Percentiles rank a stretch among this genome's conserved stretches.
These are phyloP conservation scores for Vanessa cardui DNA, from an alignment of 2,888 invertebrate species.

Conservation along the genomic window DNA sequence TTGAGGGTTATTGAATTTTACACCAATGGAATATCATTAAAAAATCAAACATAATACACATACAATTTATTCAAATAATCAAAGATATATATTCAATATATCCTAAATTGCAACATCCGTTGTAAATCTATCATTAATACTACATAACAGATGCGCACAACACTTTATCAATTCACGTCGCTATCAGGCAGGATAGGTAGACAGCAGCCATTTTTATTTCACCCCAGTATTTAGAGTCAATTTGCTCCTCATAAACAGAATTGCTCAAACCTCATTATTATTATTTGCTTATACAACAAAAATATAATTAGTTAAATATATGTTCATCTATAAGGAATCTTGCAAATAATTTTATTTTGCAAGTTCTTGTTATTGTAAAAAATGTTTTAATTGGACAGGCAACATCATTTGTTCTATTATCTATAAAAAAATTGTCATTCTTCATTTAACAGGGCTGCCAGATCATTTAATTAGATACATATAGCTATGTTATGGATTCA, in stretches of 20 bases:
- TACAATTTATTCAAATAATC: constrained; percentile 20
- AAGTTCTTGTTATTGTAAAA: neutral
- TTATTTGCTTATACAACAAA: neutral
- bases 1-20: constrained; percentile 64
- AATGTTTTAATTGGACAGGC: neutral
- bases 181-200: constrained; percentile 42
- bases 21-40: constrained; percentile 37
- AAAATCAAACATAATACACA: constrained; percentile 27
- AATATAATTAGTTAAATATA: neutral
- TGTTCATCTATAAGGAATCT: neutral
- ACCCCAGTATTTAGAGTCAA: constrained; percentile 26
- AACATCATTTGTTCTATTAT: neutral
- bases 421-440: too few species aligned
- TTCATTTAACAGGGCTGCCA: too few species aligned
- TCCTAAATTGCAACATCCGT: constrained; percentile 31
- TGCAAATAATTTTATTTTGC: neutral
- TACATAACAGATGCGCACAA: constrained; percentile 36
- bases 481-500: neutral
- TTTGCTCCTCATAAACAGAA: neutral
- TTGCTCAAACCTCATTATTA: neutral
- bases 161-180: constrained; percentile 40
- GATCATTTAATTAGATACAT: too few species aligned
- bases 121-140: constrained; percentile 18
- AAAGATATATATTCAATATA: constrained; percentile 30
- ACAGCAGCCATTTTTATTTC: constrained; percentile 45